A percentile compares a stretch with the other conserved stretches of the same genome.
phyloP scores from a whole-genome alignment of 2,888 invertebrate genomes.

The Parochlus steinenii region DNA sequence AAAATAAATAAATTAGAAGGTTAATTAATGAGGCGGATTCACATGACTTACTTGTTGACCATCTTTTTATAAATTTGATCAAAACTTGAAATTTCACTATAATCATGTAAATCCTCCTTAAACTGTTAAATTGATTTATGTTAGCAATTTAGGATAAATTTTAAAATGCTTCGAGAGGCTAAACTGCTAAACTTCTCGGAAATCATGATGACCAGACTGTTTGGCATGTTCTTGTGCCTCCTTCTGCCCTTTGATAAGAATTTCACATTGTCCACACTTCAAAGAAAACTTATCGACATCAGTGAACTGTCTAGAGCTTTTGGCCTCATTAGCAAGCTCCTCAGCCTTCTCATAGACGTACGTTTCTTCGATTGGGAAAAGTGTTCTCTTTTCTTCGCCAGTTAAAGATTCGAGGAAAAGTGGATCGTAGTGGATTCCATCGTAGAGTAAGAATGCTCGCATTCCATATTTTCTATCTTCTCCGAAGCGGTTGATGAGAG shows the following conservation, averaged over 20 bases:
- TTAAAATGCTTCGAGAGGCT: too few relatives aligned
- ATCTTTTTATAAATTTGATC: too few relatives aligned
- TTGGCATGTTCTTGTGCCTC: conserved; percentile 77
- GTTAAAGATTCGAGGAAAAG: conserved; percentile 66
- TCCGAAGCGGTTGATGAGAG: conserved; percentile 81
- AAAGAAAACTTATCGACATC: conserved; percentile 76
- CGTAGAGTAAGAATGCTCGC: conserved; percentile 77
- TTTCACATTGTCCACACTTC: conserved; percentile 66
- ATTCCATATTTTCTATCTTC: conserved; percentile 76
- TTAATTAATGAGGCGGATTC: too few relatives aligned
- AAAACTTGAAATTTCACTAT: too few relatives aligned
- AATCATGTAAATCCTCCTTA: too few relatives aligned
- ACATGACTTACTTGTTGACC: too few relatives aligned
- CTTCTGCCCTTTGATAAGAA: conserved; percentile 56
- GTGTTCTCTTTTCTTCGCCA: conserved; percentile 55
- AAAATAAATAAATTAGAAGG: too few relatives aligned
- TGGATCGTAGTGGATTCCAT: conserved; percentile 94
- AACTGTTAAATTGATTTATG: too few relatives aligned
- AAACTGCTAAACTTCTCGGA: conserved; percentile 53
- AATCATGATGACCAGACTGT: conserved; percentile 63
- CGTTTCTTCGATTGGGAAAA: conserved; percentile 53
- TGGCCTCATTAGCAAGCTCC: conserved; percentile 73
- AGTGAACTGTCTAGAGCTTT: conserved; percentile 77
- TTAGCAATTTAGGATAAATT: too few relatives aligned
- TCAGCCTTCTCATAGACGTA: conserved; percentile 59